phyloP scores from a whole-genome alignment of 2,113 vertebrate genomes.

The Plestiodon gilberti region DNA sequence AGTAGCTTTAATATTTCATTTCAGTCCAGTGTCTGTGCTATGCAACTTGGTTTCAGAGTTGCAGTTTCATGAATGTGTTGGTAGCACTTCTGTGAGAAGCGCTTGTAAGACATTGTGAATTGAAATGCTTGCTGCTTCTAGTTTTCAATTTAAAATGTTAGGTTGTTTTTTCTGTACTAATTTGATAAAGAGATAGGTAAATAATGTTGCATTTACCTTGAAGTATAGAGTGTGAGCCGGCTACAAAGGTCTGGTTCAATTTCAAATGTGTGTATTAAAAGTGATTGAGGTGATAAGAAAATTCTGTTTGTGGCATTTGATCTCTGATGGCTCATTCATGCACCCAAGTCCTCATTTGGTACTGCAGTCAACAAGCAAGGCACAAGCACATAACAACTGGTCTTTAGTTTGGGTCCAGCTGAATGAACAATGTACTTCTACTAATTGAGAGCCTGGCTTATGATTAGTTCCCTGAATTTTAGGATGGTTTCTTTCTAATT shows the following conservation, averaged over 20 bases:
- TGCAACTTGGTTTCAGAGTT: conserved; percentile 47
- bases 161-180: not conserved
- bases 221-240: not conserved
- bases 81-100: not conserved
- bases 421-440: not conserved
- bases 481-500: not conserved
- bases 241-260: not conserved
- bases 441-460: not conserved
- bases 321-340: not conserved
- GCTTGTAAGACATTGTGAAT: not conserved
- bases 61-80: conserved; percentile 42
- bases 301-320: not conserved
- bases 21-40: conserved; percentile 25
- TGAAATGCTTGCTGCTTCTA: not conserved
- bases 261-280: not conserved
- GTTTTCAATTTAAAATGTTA: not conserved
- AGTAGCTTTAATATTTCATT: conserved; percentile 32
- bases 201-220: not conserved
- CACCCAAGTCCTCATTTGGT: not conserved
- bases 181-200: not conserved
- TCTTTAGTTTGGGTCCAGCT: not conserved
- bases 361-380: not conserved
- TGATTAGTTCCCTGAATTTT: not conserved
- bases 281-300: not conserved
- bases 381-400: not conserved